Evolutionary conservation across 2,113 vertebrate species (phyloP), one percentile per base, ranked within the genome.

Genomic region (Misgurnus mizolepis): DNA sequence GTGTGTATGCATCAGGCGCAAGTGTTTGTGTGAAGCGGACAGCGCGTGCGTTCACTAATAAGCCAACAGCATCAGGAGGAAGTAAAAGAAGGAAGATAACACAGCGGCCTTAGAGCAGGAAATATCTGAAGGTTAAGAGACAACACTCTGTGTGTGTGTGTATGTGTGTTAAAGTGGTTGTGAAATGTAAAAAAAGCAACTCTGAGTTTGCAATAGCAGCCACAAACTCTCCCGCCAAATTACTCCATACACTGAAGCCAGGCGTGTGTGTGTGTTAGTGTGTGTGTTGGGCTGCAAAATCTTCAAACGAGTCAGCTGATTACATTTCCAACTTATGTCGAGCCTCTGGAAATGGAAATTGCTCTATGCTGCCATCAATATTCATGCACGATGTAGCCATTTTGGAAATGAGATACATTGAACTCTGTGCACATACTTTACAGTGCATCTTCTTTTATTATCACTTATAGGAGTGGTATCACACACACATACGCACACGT

Each of bases 71-170:
- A 10, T 12, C 6, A 84, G 72, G 79, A 84, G 83, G 83, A 84
- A 84, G 83, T 78, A 43, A 84, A 84, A 84, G 60, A 70, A 70
- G 83, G 83, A 84, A 84, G 83, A 84, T 84, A 84, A 81, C 43
- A 69, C 7, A 43, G 15, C 71, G 68, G 71, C 61, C 49, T 62
- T 12, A 80, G 60, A 72, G 68, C 83, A 84, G 83, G 83, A 84
- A 84, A 84, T 84, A 84, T 81, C 79, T 81, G 83, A 39, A 72
- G 69, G 68, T 74, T 79, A 78, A 65, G 70, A 80, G 78, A 80
- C 82, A 84, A 78, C 64, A 53, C 60, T 76, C 27, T 80, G 50
- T 76, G 82, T 76, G 77, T 70, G 67, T 71, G 78, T 50, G 67
- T 64, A 3, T 34, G 27, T 68, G 76, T 67, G 82, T 71, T 22